These are phyloP conservation scores for Champsocephalus esox DNA, from an alignment of 2,797 vertebrate species.

Conservation along the genomic window DNA sequence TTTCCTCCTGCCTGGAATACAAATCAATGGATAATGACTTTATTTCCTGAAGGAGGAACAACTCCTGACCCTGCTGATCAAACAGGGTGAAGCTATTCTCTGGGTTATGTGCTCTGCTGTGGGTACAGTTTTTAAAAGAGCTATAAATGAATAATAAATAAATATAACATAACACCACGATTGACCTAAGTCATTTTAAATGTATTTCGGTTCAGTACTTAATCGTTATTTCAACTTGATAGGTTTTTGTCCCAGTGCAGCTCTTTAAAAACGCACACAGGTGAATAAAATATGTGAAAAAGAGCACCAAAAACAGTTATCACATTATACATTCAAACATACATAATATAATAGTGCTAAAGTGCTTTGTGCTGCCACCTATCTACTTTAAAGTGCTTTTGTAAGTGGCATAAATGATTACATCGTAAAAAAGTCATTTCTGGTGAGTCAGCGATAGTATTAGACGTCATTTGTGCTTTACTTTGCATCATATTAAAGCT, in stretches of 20 bases:
- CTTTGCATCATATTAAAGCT: slow-evolving; percentile 24
- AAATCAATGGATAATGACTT: slow-evolving; percentile 23
- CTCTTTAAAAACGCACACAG: too few species aligned
- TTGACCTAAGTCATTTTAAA: neutral
- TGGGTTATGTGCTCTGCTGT: neutral
- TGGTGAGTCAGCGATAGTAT: slow-evolving; percentile 16
- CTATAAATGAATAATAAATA: neutral
- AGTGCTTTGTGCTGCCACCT: too few species aligned
- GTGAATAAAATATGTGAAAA: too few species aligned
- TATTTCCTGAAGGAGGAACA: neutral
- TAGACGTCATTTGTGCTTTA: slow-evolving; percentile 1
- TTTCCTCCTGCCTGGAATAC: slow-evolving; percentile 17
- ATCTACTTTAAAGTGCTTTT: too few species aligned
- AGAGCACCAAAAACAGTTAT: too few species aligned
- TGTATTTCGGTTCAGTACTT: too few species aligned
- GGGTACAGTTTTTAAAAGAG: neutral
- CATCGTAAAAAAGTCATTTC: slow-evolving; percentile 27
- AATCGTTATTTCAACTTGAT: too few species aligned
- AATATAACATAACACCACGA: neutral
- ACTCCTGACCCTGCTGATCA: slow-evolving; percentile 23
- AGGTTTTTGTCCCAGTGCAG: too few species aligned
- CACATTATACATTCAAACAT: too few species aligned
- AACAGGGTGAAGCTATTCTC: neutral
- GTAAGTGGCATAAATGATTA: slow-evolving; percentile 21
- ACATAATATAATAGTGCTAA: too few species aligned